Evolutionary conservation across 2,113 vertebrate genomes (phyloP), one percentile per base, ranked within the genome.

Genomic region (Thamnophis sirtalis): DNA sequence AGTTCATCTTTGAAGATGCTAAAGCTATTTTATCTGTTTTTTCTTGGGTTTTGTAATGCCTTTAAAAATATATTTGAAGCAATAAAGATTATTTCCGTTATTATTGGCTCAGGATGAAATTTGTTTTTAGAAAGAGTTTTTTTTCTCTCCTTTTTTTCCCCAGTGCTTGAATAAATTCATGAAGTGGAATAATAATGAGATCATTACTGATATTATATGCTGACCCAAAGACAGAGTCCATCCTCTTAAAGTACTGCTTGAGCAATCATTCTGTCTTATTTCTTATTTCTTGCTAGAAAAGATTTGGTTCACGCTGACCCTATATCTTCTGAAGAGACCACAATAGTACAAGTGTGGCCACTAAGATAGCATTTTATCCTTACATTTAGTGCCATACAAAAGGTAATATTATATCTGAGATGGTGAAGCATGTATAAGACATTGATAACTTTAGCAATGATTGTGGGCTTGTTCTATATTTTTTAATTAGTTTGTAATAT

Each of bases 261-360:
- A 94, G 93, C 15, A 48, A 58, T 54, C 28, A 53, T 94, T 94
- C 43, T 58, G 88, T 93, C 85, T 19, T 80, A 92, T 95, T 96
- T 96, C 86, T 68, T 93, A 50, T 92, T 90, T 84, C 54, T 93
- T 88, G 84, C 26, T 54, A 92, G 55, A 22, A 1, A 92, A 90
- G 33, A 86, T 93, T 95, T 96, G 92, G 95, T 95, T 95, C 96
- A 93, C 92, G 93, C 56, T 87, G n/a, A 93, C 48, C 55, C 68
- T 89, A 28, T 73, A 92, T 90, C 54, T 95, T 88, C 91, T 92
- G 93, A 93, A 84, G 53, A 91, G 85, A 54, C 93, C 93, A 86
- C 55, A 95, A 91, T 87, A 89, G 90, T 86, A 58, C 38, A 89
- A 89, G 48, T 63, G 80, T 86, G 5, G 48, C 87, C 73, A 92